Evolutionary conservation across 2,888 invertebrate genomes (phyloP).

Genomic region (Xanthorhoe designata): DNA sequence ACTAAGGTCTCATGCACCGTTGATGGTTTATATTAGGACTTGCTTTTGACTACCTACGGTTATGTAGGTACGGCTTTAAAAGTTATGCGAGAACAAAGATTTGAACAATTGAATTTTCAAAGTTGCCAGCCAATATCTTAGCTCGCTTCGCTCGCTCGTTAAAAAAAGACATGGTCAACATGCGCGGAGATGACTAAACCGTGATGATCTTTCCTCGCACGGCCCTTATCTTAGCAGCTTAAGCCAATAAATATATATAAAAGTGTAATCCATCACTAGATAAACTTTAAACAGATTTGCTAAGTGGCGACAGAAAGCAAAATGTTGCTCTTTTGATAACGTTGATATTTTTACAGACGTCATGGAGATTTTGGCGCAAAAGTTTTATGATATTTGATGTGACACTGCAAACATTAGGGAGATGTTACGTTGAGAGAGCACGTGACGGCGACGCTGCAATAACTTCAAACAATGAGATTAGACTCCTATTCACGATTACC

Average conservation of each 20-base stretch:
- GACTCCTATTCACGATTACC: constrained; percentile 46
- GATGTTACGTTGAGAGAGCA: constrained; percentile 49
- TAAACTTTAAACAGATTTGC: neutral
- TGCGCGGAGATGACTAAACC: too few relatives aligned
- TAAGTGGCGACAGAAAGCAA: neutral
- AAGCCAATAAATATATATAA: neutral
- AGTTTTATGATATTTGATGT: constrained; percentile 2
- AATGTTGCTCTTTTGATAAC: neutral
- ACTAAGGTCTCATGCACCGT: too few relatives aligned
- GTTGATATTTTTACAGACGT: neutral
- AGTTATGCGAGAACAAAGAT: too few relatives aligned
- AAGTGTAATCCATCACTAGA: neutral
- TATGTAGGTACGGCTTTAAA: too few relatives aligned
- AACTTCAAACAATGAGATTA: constrained; percentile 69
- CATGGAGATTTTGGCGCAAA: constrained; percentile 1
- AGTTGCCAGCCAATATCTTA: too few relatives aligned
- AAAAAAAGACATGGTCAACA: too few relatives aligned
- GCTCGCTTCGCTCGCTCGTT: too few relatives aligned
- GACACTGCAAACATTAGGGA: neutral
- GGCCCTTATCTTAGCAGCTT: neutral
- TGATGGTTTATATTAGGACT: too few relatives aligned
- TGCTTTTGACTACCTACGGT: too few relatives aligned
- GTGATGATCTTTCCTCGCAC: neutral
- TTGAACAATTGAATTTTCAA: too few relatives aligned
- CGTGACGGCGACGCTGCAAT: constrained; percentile 66